Conservation (phyloP, 2,113 vertebrate genomes). For the Podarcis cretensis region DNA sequence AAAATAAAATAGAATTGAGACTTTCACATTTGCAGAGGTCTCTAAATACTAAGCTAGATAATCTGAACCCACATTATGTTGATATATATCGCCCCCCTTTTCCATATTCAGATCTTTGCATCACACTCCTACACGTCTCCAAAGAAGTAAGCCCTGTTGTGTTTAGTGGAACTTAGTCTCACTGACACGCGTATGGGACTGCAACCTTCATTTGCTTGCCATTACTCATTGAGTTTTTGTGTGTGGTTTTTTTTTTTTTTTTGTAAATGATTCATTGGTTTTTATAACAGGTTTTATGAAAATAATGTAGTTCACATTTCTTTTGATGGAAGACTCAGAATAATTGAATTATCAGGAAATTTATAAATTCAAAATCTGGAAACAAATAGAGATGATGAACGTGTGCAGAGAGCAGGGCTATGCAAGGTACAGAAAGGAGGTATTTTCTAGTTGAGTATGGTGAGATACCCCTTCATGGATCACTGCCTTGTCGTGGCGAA, state of each 20-base stretch:
- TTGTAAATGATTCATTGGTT: not conserved
- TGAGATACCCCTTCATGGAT: not conserved
- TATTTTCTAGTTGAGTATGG: not conserved
- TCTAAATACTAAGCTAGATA: not conserved
- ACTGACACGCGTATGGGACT: not conserved
- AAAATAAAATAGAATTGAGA: not conserved
- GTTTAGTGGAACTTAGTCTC: not conserved
- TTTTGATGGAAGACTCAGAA: not conserved
- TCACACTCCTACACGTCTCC: no score
- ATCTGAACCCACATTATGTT: not conserved
- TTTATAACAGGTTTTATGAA: not conserved
- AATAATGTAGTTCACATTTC: not conserved
- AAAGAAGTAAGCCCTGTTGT: no score
- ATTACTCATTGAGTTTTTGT: not conserved
- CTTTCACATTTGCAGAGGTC: not conserved
- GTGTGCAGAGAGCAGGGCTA: not conserved
- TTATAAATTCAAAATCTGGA: not conserved
- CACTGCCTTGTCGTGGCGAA: no score
- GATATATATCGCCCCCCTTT: not conserved
- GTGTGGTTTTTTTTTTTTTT: no score
- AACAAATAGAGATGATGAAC: not conserved
- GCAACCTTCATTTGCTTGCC: not conserved
- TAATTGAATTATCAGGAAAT: not conserved
- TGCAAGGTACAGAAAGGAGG: slow-evolving; percentile 14
- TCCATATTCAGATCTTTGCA: not conserved